phyloP scores from a whole-genome alignment of 2,113 vertebrate species.

The Sapayoa aenigma region DNA sequence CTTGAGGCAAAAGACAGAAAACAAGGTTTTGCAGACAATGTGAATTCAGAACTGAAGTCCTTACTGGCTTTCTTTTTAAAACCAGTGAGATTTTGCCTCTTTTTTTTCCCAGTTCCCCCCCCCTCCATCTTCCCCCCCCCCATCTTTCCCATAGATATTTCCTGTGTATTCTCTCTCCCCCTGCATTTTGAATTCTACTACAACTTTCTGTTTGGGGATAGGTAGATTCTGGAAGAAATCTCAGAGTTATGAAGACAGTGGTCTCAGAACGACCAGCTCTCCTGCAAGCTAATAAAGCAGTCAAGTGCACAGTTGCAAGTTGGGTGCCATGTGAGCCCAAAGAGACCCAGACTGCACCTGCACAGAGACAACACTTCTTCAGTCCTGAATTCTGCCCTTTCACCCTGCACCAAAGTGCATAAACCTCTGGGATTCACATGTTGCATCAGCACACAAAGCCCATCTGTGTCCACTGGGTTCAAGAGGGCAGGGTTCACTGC shows the following conservation, averaged over 20 bases:
- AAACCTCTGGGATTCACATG: rapidly evolving
- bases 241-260: not conserved
- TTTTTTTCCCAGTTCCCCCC: too few species aligned
- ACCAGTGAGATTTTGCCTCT: not conserved
- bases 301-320: not conserved
- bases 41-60: not conserved
- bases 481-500: not conserved
- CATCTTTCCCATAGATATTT: not conserved
- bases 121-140: not conserved
- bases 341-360: not conserved
- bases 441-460: not conserved
- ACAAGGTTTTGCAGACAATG: not conserved
- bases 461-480: not conserved
- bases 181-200: not conserved
- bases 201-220: not conserved
- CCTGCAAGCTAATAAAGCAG: not conserved
- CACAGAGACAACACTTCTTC: not conserved
- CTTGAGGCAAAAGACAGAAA: not conserved
- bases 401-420: not conserved
- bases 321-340: rapidly evolving
- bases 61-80: not conserved
- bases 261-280: not conserved
- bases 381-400: not conserved
- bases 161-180: not conserved
- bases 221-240: not conserved